phyloP scores from a whole-genome alignment of 1,140 invertebrate species.

The Platyura marginata region DNA sequence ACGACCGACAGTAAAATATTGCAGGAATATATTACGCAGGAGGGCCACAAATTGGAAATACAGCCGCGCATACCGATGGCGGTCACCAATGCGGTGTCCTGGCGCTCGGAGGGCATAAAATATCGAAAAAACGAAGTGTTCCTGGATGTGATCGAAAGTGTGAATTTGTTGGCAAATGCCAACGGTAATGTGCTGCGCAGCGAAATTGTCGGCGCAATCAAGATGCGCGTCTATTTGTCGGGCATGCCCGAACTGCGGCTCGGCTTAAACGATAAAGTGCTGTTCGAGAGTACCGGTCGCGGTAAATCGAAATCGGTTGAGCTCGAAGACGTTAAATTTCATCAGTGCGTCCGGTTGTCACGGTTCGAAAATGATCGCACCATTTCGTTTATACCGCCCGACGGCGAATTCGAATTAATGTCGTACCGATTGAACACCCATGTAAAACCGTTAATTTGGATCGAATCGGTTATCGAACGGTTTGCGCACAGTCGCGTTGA shows the following conservation, averaged over 20 bases:
- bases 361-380: conserved; percentile 97
- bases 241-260: conserved; percentile 99
- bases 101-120: conserved; percentile 97
- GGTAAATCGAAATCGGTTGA: conserved; percentile 99
- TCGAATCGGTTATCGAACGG: conserved; percentile 98
- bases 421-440: conserved; percentile 95
- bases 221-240: conserved; percentile 96
- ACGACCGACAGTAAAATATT: conserved; percentile 98
- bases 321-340: conserved; percentile 98
- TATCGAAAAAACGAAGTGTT: conserved; percentile 99
- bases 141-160: conserved; percentile 97
- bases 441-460: conserved; percentile 98
- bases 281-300: conserved; percentile 94
- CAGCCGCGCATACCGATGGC: conserved; percentile 93
- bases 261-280: conserved; percentile 96
- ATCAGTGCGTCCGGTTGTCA: conserved; percentile 95
- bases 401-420: conserved; percentile 99
- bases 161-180: conserved; percentile 93
- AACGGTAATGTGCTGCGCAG: conserved; percentile 95
- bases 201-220: conserved; percentile 97
- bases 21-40: conserved; percentile 97
- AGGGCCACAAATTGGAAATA: conserved; percentile 95
- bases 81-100: conserved; percentile 99
- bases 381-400: conserved; percentile 97
- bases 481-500: conserved; percentile 96